Conservation (phyloP, 37 sponge, comb jelly and placozoan species). For the Geodia barretti region DNA sequence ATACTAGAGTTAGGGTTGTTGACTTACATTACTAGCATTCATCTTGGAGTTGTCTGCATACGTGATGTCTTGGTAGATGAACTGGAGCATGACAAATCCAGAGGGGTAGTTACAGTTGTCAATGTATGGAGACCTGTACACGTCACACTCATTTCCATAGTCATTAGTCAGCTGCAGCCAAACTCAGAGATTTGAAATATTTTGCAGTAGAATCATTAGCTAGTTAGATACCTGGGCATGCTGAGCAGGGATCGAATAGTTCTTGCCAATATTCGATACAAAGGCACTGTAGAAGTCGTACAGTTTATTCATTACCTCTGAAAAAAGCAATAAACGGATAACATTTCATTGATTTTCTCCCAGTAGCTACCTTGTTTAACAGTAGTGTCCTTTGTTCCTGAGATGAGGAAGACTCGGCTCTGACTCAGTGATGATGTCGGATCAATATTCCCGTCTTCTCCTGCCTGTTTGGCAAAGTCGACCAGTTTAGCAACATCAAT, state of each 20-base stretch:
- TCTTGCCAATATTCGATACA: constrained; percentile 9
- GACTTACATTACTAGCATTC: constrained; percentile 52
- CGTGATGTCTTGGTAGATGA: constrained; percentile 74
- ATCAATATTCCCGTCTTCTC: constrained; percentile 50
- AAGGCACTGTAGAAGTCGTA: constrained; percentile 57
- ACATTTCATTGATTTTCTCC: background rate
- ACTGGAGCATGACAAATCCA: constrained; percentile 58
- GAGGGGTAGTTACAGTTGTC: constrained; percentile 74
- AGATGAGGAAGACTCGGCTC: constrained; percentile 59
- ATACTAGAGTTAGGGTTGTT: no score
- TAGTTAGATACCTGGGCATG: constrained; percentile 68
- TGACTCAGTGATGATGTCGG: constrained; percentile 22
- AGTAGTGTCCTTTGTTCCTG: constrained; percentile 66
- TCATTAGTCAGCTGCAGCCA: constrained; percentile 76
- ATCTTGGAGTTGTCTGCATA: constrained; percentile 32
- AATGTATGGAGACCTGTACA: constrained; percentile 64
- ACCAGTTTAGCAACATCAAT: constrained; percentile 67
- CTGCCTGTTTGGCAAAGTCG: constrained; percentile 50
- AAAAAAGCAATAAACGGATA: background rate
- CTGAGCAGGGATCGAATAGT: constrained; percentile 59
- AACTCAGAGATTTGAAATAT: no score
- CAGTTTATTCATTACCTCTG: constrained; percentile 63
- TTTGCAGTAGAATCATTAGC: no score
- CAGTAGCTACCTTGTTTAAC: constrained; percentile 54
- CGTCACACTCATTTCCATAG: constrained; percentile 60